Conservation (phyloP, 2,888 invertebrate species). For the Scotopteryx bipunctaria region DNA sequence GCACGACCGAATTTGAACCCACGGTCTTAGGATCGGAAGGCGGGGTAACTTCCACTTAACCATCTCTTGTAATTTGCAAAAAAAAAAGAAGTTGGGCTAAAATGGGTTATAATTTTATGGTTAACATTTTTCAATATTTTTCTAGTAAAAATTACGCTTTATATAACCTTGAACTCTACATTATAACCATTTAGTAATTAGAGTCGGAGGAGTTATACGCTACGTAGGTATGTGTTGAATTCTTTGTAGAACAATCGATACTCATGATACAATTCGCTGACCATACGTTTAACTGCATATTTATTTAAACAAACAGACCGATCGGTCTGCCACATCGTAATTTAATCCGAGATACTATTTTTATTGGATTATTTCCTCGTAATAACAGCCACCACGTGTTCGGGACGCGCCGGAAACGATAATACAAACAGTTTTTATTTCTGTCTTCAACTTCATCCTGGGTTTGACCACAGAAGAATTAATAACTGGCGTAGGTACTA, state of each 20-base stretch:
- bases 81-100: background rate
- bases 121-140: too few relatives aligned
- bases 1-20: too few relatives aligned
- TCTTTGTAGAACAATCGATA: constrained; percentile 16
- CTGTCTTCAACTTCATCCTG: constrained; percentile 77
- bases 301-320: constrained; percentile 45
- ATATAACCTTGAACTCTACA: too few relatives aligned
- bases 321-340: constrained; percentile 52
- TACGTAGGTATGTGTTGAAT: background rate
- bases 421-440: constrained; percentile 83
- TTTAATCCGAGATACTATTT: constrained; percentile 73
- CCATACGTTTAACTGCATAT: constrained; percentile 22
- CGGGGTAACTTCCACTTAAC: too few relatives aligned
- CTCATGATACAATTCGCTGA: constrained; percentile 28
- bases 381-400: constrained; percentile 72
- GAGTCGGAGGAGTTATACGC: too few relatives aligned
- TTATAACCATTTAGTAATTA: too few relatives aligned
- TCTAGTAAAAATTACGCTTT: too few relatives aligned
- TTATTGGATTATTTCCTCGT: constrained; percentile 76
- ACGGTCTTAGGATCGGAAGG: too few relatives aligned
- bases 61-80: constrained; percentile 1
- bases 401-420: constrained; percentile 71
- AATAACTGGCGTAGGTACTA: background rate
- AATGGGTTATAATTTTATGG: background rate
- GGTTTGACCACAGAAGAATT: constrained; percentile 18